Evolutionary conservation across 2,113 vertebrate genomes (phyloP), one percentile per base, ranked within the genome.

Genomic region (Megalops atlanticus): DNA sequence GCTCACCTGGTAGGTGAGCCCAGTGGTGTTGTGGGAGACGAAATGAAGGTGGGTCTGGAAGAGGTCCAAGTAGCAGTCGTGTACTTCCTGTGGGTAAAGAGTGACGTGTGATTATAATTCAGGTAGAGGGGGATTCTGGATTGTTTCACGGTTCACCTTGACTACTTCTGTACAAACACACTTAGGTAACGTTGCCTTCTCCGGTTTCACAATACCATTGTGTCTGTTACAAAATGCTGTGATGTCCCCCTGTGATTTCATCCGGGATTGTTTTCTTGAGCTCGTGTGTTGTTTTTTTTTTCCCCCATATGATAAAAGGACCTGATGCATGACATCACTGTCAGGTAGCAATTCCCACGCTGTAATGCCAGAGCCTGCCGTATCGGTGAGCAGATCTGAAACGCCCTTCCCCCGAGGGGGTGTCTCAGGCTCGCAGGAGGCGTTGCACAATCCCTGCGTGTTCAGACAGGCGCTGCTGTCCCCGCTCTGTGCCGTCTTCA

Each of bases 41-140:
- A 98, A 98, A 90, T 98, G 96, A 78, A 99, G 95, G 89, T 97
- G 92, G 49, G 95, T 95, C 85, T 97, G 95, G 88, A 98, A 99
- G 3, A 98, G 91, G 83, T 98, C 97, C 93, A 99, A 89, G 86
- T 95, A 98, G 87, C 98, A 98, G 82, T 97, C 96, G 0, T 95
- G 95, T 83, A 94, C 72, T 78, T 98, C 97, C 98, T 99, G 88
- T 12, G 71, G 76, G 24, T 40, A 80, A 31, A 24, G 69, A 36
- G 35, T 18, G 4, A 38, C 8, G 24, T 71, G 35, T 36, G 12
- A 71, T 71, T 71, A 71, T 3, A 54, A 58, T 15, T 70, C 27
- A 1, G 7, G 85, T 4, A 24, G 68, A 15, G 71, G 39, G 16
- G 36, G 6, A 40, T 73, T 40, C 31, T 43, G 31, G 24, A 38